phyloP scores from a whole-genome alignment of 2,797 vertebrate species.

The Merluccius polli region DNA sequence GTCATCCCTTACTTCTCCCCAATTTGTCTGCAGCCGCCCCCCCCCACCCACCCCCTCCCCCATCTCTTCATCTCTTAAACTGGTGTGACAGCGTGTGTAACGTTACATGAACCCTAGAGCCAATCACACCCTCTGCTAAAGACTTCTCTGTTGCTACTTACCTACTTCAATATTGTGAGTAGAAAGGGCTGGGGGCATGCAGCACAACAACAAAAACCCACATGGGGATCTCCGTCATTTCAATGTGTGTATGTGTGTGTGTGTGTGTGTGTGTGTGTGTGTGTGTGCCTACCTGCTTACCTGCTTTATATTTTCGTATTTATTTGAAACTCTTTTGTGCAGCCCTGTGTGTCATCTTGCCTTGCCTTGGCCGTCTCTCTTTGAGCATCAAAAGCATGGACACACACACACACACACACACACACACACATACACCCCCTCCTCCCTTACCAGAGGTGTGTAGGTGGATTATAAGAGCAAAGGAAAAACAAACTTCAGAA shows the following conservation, averaged over 20 bases:
- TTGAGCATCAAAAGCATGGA: slow-evolving; percentile 1
- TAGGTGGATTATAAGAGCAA: slow-evolving; percentile 59
- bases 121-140: slow-evolving; percentile 49
- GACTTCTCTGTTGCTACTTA: slow-evolving; percentile 60
- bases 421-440: not conserved
- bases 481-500: slow-evolving; percentile 63
- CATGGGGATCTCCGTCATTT: not conserved
- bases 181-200: not conserved
- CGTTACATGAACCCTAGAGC: slow-evolving; percentile 61
- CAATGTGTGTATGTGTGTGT: not conserved
- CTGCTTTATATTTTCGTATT: not conserved
- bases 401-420: not conserved
- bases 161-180: slow-evolving; percentile 33
- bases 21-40: slow-evolving; percentile 49
- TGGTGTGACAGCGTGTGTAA: slow-evolving; percentile 64
- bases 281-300: not conserved
- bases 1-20: not conserved
- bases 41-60: slow-evolving; percentile 51
- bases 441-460: slow-evolving; percentile 48
- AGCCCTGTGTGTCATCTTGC: not conserved
- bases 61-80: slow-evolving; percentile 51
- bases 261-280: not conserved
- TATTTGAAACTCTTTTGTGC: slow-evolving; percentile 3
- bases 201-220: not conserved
- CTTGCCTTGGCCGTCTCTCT: not conserved